Evolutionary conservation across 2,113 vertebrate genomes (phyloP).

Genomic region (Odontophorus gujanensis): DNA sequence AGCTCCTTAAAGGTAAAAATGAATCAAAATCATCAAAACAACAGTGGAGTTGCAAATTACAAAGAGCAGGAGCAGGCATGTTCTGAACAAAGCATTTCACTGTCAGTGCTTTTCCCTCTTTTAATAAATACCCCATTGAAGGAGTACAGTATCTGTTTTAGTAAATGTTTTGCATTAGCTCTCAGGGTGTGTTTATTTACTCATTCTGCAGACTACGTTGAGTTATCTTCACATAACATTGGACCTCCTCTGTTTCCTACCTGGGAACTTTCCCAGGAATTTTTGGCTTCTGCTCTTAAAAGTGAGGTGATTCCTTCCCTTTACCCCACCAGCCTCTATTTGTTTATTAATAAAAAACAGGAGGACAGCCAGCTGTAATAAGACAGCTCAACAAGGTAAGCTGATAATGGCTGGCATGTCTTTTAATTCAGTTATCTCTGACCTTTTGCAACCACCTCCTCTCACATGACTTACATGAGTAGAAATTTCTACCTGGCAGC

Average conservation of each 20-base stretch:
- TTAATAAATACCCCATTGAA: not conserved
- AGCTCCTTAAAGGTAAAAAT: not conserved
- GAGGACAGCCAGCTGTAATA: not conserved
- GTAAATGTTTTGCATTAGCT: not conserved
- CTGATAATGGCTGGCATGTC: not conserved
- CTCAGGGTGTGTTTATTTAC: not conserved
- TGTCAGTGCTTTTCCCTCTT: not conserved
- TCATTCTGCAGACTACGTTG: not conserved
- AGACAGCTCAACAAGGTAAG: accelerated
- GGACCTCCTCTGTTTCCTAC: not conserved
- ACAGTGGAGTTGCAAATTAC: not conserved
- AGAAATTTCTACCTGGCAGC: not conserved
- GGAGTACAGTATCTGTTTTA: not conserved
- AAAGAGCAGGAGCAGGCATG: not conserved
- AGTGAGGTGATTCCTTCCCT: accelerated
- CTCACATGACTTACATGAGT: accelerated
- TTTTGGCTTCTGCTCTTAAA: not conserved
- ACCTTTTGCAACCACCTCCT: not conserved
- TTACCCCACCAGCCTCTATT: not conserved
- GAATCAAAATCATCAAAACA: not conserved
- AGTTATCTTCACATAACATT: not conserved
- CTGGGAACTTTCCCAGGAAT: not conserved
- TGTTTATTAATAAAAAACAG: not conserved
- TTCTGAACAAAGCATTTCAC: not conserved
- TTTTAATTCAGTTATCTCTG: not conserved